Percentiles rank a stretch among this genome's conserved stretches.
Evolutionary conservation across 1,140 invertebrate genomes (phyloP).

Genomic region (Achroia grisella): DNA sequence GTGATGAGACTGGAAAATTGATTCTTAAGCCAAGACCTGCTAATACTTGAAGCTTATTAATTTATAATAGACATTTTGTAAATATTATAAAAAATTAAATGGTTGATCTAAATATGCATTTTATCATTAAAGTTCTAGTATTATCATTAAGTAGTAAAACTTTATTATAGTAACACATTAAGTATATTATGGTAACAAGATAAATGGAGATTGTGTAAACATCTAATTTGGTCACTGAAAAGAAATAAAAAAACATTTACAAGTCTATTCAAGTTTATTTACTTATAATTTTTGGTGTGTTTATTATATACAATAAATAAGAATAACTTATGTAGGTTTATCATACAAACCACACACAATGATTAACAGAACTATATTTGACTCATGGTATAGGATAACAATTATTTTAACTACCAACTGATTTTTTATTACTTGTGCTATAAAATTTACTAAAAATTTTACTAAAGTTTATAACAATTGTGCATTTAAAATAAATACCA

Average conservation of each 20-base stretch:
- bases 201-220: too few relatives aligned
- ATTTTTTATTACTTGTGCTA: constrained; percentile 2
- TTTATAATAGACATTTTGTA: constrained; percentile 18
- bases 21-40: constrained; percentile 88
- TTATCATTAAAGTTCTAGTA: too few relatives aligned
- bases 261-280: constrained; percentile 63
- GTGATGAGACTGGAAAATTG: constrained; percentile 95
- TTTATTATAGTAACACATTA: too few relatives aligned
- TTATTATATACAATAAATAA: constrained; percentile 70
- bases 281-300: constrained; percentile 69
- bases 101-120: constrained; percentile 2
- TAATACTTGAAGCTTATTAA: constrained; percentile 23
- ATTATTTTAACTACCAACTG: constrained; percentile 12
- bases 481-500: neutral
- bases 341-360: constrained; percentile 30
- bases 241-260: constrained; percentile 48
- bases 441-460: constrained; percentile 30
- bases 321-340: constrained; percentile 46
- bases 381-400: constrained; percentile 24
- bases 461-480: constrained; percentile 15
- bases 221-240: neutral
- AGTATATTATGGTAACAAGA: too few relatives aligned
- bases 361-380: constrained; percentile 18
- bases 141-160: too few relatives aligned
- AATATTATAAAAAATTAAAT: constrained; percentile 38